Conservation (phyloP, 1,140 invertebrate species). For the Drosophila nasuta region DNA sequence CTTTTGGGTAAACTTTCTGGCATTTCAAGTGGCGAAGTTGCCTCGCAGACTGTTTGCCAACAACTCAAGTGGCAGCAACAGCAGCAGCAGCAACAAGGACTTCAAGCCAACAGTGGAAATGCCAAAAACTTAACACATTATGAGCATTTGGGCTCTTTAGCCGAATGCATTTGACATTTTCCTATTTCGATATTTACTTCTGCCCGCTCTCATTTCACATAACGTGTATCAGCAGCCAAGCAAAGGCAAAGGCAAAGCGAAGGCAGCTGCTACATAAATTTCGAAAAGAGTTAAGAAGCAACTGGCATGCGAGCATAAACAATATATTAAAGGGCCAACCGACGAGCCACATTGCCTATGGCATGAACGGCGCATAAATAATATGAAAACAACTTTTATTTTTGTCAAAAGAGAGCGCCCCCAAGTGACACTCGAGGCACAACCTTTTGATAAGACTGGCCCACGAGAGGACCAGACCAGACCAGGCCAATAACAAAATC, state of each 20-base stretch:
- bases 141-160: conserved; percentile 56
- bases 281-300: conserved; percentile 1
- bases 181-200: conserved; percentile 29
- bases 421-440: conserved; percentile 70
- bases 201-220: neutral
- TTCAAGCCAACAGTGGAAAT: conserved; percentile 45
- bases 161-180: conserved; percentile 79
- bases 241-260: conserved; percentile 46
- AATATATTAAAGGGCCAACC: conserved; percentile 34
- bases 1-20: conserved; percentile 76
- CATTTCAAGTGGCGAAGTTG: conserved; percentile 77
- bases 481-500: conserved; percentile 66
- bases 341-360: conserved; percentile 15
- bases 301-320: conserved; percentile 35
- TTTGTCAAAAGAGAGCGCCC: conserved; percentile 66
- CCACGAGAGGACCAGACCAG: conserved; percentile 23
- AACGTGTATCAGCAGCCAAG: conserved; percentile 23
- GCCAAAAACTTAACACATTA: conserved; percentile 80
- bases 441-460: conserved; percentile 63
- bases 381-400: conserved; percentile 64
- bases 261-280: conserved; percentile 17
- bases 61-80: conserved; percentile 71
- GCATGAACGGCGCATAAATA: conserved; percentile 65
- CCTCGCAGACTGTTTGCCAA: conserved; percentile 76
- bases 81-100: conserved; percentile 32